Evolutionary conservation across 2,113 vertebrate species (phyloP).

Genomic region (Propithecus coquereli): DNA sequence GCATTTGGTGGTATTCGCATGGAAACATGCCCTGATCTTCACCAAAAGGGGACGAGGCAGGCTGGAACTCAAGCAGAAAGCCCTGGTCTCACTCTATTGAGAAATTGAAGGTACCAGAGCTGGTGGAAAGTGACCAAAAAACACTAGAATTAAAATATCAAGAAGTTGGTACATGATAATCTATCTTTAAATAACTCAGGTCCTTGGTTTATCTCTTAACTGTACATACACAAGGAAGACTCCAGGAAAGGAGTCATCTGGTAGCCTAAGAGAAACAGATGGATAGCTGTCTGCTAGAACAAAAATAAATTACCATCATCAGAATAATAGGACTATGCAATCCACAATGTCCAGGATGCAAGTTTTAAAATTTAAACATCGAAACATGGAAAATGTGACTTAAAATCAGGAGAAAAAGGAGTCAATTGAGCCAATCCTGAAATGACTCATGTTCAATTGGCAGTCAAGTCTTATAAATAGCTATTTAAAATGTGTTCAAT

Average conservation of each 20-base stretch:
- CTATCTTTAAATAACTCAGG: too few relatives aligned
- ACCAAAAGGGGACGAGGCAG: background rate
- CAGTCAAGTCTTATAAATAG: background rate
- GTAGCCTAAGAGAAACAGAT: background rate
- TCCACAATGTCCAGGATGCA: background rate
- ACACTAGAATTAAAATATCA: background rate
- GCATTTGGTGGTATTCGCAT: background rate
- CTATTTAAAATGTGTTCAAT: background rate
- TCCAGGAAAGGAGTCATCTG: background rate
- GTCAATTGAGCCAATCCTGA: background rate
- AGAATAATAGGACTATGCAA: background rate
- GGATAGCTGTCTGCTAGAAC: background rate
- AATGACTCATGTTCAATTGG: background rate
- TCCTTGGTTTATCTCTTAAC: background rate
- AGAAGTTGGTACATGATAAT: background rate
- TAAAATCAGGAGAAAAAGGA: background rate
- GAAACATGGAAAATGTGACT: background rate
- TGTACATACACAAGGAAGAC: background rate
- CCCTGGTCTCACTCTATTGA: background rate
- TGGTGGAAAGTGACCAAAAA: background rate
- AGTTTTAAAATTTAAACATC: background rate
- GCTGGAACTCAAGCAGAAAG: background rate
- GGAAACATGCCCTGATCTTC: background rate
- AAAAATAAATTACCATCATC: background rate
- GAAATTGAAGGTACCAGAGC: background rate